Conservation (phyloP, 2,113 vertebrate genomes). For the Microcebus tavaratra region DNA sequence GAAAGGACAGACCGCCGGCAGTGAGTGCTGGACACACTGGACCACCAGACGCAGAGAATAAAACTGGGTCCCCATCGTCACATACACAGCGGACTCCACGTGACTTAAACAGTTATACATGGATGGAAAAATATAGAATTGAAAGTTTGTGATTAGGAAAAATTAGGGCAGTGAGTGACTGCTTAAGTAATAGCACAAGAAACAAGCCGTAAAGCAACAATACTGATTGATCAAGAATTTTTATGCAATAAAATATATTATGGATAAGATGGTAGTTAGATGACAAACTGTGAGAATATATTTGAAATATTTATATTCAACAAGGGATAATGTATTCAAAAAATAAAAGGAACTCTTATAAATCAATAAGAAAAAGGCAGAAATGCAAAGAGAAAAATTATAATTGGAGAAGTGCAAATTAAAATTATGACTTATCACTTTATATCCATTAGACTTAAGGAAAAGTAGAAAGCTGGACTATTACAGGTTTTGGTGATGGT, state of each 20-base stretch:
- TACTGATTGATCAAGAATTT: background rate
- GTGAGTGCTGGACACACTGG: background rate
- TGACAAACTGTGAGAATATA: constrained; percentile 18
- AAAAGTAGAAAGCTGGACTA: background rate
- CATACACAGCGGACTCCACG: background rate
- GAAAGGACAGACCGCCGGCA: background rate
- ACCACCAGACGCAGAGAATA: background rate
- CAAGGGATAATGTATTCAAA: background rate
- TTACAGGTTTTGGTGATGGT: background rate
- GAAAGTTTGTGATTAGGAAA: background rate
- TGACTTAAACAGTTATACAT: background rate
- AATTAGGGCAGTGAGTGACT: background rate
- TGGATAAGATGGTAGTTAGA: background rate
- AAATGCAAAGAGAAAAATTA: background rate
- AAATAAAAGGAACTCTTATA: background rate
- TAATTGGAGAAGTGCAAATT: background rate
- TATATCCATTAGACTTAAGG: background rate
- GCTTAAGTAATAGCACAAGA: background rate
- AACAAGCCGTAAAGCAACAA: background rate
- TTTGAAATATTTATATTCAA: constrained; percentile 4
- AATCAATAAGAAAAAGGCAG: background rate
- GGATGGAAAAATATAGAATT: background rate
- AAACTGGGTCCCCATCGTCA: background rate
- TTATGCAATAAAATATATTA: background rate
- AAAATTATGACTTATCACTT: background rate